Conservation (phyloP, 2,113 vertebrate genomes). For the Eurypyga helias region DNA sequence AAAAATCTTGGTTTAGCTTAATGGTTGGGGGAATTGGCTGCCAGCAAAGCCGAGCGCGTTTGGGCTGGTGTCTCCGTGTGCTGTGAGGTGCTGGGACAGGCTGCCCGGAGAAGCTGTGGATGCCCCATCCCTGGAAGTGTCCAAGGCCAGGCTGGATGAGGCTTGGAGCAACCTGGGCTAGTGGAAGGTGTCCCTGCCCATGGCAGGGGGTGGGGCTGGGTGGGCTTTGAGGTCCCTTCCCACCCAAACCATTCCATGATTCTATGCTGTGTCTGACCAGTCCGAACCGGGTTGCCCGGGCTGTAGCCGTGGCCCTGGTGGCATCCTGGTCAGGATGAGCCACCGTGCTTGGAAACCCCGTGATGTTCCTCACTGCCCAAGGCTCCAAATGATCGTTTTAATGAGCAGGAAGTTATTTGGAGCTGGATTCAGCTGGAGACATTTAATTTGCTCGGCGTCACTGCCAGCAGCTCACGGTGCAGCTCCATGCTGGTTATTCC, state of each 20-base stretch:
- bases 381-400: background rate
- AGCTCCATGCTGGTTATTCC: background rate
- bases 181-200: no score
- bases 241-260: no score
- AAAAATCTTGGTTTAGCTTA: background rate
- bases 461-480: background rate
- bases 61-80: background rate
- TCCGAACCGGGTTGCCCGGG: fast-evolving
- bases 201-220: no score
- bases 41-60: background rate
- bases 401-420: background rate
- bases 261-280: fast-evolving
- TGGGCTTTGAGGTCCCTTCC: no score
- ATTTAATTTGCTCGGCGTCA: background rate
- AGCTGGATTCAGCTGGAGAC: background rate
- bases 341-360: background rate
- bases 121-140: no score
- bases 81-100: no score
- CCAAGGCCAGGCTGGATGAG: no score
- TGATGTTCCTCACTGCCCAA: background rate
- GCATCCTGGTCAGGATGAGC: background rate
- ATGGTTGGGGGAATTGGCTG: background rate
- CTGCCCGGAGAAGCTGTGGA: no score
- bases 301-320: background rate
- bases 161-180: no score